A percentile compares a stretch with the other conserved stretches of the same genome.
phyloP scores from a whole-genome alignment of 2,888 invertebrate genomes.

The Disparrhopalites patrizii region DNA sequence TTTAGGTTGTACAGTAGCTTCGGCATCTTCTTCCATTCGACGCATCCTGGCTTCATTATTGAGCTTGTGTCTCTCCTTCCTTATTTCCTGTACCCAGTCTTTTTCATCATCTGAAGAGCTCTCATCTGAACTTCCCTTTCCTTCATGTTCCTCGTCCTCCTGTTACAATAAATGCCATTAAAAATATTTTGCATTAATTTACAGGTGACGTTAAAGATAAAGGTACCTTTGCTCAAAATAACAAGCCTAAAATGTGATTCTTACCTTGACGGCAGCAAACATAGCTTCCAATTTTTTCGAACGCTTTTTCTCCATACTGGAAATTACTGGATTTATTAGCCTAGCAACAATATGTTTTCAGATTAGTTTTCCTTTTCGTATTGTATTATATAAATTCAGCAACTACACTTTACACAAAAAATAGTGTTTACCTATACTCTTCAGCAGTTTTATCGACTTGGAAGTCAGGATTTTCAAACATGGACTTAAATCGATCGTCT shows the following conservation, averaged over 20 bases:
- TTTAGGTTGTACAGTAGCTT: conserved; percentile 53
- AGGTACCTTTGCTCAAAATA: neutral
- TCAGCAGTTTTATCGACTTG: conserved; percentile 82
- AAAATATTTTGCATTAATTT: neutral
- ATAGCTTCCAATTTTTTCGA: conserved; percentile 59
- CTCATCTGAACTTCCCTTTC: conserved; percentile 54
- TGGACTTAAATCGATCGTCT: conserved; percentile 81
- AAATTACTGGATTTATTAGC: conserved; percentile 81
- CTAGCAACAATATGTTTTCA: no score
- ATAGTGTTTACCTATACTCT: conserved; percentile 62
- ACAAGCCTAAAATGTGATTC: no score
- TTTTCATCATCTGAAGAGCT: conserved; percentile 69
- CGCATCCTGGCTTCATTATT: conserved; percentile 57
- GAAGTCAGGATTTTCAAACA: conserved; percentile 90
- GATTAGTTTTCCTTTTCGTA: no score
- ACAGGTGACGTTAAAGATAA: neutral
- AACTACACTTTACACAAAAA: neutral
- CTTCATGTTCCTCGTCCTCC: conserved; percentile 53
- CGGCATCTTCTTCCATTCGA: conserved; percentile 49
- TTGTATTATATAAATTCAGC: neutral
- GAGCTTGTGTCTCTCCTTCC: conserved; percentile 67
- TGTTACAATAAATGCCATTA: neutral
- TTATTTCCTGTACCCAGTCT: conserved; percentile 73
- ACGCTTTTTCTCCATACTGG: conserved; percentile 69
- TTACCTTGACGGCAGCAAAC: conserved; percentile 46